Conservation (phyloP, 1,140 invertebrate genomes). For the Calliphora vicina region DNA sequence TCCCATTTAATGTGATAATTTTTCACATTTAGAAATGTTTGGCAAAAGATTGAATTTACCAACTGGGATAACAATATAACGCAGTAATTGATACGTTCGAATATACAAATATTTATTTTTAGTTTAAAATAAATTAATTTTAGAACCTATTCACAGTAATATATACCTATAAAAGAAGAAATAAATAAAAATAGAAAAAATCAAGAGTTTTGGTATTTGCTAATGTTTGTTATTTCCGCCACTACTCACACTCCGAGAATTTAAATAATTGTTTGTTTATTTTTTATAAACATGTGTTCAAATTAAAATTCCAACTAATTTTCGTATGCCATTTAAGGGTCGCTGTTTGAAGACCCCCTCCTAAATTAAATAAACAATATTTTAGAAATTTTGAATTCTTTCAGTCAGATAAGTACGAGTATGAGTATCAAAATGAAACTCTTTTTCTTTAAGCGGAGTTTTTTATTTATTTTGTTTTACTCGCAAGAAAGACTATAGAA, state of each 20-base stretch:
- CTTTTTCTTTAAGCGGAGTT: background rate
- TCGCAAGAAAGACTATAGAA: background rate
- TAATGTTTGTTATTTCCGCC: constrained; percentile 8
- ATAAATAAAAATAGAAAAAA: background rate
- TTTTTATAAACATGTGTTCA: background rate
- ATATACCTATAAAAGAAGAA: background rate
- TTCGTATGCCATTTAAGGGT: background rate
- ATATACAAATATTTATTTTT: too few relatives aligned
- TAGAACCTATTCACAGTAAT: background rate
- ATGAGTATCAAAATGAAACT: background rate
- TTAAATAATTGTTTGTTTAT: background rate
- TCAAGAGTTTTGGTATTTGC: background rate
- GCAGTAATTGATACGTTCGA: too few relatives aligned
- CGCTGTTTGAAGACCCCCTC: background rate
- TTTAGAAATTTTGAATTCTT: background rate
- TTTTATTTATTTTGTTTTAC: background rate
- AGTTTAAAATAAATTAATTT: too few relatives aligned
- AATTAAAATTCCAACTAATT: constrained; percentile 11
- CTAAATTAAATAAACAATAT: background rate
- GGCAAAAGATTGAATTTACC: too few relatives aligned
- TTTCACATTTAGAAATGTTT: too few relatives aligned
- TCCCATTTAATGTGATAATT: too few relatives aligned
- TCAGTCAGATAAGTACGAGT: background rate
- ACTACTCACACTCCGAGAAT: background rate
- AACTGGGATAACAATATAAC: too few relatives aligned